phyloP scores from a whole-genome alignment of 2,797 vertebrate genomes.

The Sebastolobus alascanus region DNA sequence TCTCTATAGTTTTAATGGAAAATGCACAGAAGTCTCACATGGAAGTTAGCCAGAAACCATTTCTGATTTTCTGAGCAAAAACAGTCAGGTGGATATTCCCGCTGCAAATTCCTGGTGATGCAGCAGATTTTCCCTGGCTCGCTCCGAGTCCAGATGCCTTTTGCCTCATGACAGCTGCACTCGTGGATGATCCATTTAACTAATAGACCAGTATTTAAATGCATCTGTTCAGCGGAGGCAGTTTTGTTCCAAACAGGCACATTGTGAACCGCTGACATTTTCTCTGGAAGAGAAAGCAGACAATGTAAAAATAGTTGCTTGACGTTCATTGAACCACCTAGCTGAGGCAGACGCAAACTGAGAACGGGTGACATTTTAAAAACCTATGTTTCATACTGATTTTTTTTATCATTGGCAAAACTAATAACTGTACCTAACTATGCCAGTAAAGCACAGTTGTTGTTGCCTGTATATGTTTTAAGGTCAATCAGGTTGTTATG shows the following conservation, averaged over 20 bases:
- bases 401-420: constrained; percentile 41
- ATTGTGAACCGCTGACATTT: constrained; percentile 81
- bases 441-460: not conserved
- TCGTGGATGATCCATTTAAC: constrained; percentile 83
- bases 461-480: constrained; percentile 6
- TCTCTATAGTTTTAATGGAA: not conserved
- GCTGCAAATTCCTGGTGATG: constrained; percentile 58
- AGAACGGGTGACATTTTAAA: constrained; percentile 80
- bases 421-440: constrained; percentile 9
- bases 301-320: constrained; percentile 74
- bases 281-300: constrained; percentile 67
- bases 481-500: not conserved
- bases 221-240: constrained; percentile 78
- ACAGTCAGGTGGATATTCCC: constrained; percentile 41
- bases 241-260: constrained; percentile 70
- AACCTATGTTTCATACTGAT: constrained; percentile 55
- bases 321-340: constrained; percentile 69
- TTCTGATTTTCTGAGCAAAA: constrained; percentile 28
- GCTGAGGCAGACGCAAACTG: constrained; percentile 64
- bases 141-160: constrained; percentile 75
- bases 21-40: not conserved
- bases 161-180: constrained; percentile 79
- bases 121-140: constrained; percentile 69
- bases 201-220: constrained; percentile 84
- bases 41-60: constrained; percentile 32